Percentiles rank a stretch among this genome's conserved stretches.
Evolutionary conservation across 35 echinoderm and acorn worm genomes (phyloP).

Genomic region (Nesometra sesokonis): DNA sequence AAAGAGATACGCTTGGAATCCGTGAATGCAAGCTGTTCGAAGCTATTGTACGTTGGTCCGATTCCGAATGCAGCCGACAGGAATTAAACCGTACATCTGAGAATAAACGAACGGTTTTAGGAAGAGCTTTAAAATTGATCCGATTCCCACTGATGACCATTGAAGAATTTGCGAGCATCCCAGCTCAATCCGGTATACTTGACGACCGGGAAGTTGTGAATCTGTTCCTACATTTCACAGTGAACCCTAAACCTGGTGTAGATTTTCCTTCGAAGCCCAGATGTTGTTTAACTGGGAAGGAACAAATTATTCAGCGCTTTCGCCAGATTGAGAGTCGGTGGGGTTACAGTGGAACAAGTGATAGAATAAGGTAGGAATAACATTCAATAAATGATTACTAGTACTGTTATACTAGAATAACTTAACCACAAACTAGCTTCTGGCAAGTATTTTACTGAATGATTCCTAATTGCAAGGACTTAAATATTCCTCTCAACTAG

Average conservation of each 20-base stretch:
- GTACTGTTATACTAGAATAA: no score
- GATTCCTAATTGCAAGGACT: no score
- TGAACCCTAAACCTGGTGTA: slow-evolving; percentile 81
- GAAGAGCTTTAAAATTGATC: slow-evolving; percentile 70
- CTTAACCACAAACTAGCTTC: no score
- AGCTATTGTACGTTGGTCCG: slow-evolving; percentile 73
- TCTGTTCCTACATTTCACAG: slow-evolving; percentile 94
- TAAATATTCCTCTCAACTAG: no score
- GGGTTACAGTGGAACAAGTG: slow-evolving; percentile 97
- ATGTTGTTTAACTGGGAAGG: slow-evolving; percentile 97
- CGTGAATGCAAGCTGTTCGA: slow-evolving; percentile 87
- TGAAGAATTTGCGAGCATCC: slow-evolving; percentile 88
- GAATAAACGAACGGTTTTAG: slow-evolving; percentile 69
- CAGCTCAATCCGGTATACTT: slow-evolving; percentile 83
- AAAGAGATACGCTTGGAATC: slow-evolving; percentile 88
- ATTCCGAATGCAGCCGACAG: slow-evolving; percentile 59
- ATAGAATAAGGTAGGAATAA: slow-evolving; percentile 86
- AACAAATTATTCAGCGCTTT: slow-evolving; percentile 72
- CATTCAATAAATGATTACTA: no score
- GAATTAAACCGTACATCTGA: slow-evolving; percentile 63
- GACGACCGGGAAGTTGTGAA: slow-evolving; percentile 92
- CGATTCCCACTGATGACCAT: slow-evolving; percentile 95
- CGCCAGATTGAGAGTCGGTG: slow-evolving; percentile 78
- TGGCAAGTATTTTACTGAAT: no score
- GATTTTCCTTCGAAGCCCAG: slow-evolving; percentile 89